These are phyloP conservation scores for Hyposmocoma kahamanoa DNA, from an alignment of 1,140 invertebrate species.

Conservation along the genomic window DNA sequence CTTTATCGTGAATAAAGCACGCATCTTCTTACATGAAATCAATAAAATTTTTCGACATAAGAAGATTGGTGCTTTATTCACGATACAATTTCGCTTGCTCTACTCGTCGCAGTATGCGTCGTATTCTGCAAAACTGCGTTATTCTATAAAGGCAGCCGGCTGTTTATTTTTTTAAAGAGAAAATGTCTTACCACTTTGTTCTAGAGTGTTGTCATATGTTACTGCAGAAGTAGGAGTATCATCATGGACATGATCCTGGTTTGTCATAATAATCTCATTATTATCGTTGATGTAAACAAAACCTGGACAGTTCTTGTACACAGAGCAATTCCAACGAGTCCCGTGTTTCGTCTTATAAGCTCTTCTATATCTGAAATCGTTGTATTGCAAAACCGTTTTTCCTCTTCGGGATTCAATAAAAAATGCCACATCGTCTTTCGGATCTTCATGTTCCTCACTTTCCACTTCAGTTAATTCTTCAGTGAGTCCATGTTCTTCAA, in stretches of 20 bases:
- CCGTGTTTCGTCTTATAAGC: constrained; percentile 34
- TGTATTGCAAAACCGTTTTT: constrained; percentile 38
- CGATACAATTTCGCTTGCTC: too few relatives aligned
- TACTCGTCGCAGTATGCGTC: too few relatives aligned
- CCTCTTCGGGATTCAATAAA: constrained; percentile 39
- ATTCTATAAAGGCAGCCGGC: too few relatives aligned
- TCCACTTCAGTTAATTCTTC: not conserved
- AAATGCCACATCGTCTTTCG: constrained; percentile 21
- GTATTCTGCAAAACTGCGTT: too few relatives aligned
- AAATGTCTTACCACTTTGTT: too few relatives aligned
- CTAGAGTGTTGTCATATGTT: too few relatives aligned
- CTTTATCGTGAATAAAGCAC: too few relatives aligned
- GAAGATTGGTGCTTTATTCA: too few relatives aligned
- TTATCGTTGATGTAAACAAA: constrained; percentile 39
- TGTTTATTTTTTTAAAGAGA: too few relatives aligned
- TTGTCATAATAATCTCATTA: constrained; percentile 39
- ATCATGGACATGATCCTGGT: constrained; percentile 33
- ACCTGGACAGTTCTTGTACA: constrained; percentile 30
- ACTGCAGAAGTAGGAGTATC: too few relatives aligned
- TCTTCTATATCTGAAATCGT: constrained; percentile 40
- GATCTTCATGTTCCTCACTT: not conserved
- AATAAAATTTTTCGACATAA: too few relatives aligned
- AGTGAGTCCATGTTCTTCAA: not conserved
- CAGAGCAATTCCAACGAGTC: constrained; percentile 40
- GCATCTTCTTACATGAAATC: too few relatives aligned